Evolutionary conservation across 2,888 invertebrate genomes (phyloP), one percentile per base, ranked within the genome.

Genomic region (Caenorhabditis macrosperma): DNA sequence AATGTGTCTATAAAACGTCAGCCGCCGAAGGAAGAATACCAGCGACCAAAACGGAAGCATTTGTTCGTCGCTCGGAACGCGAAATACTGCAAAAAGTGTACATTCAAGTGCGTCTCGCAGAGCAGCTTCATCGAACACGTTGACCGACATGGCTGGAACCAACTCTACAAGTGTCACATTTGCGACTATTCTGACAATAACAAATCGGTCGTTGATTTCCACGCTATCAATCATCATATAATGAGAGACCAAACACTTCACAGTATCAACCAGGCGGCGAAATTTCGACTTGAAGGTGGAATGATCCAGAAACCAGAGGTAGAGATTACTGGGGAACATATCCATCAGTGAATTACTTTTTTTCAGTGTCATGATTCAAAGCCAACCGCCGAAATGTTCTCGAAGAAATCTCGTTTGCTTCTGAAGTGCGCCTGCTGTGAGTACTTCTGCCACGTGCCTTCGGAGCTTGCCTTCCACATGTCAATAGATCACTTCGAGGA

Each of bases 171-270:
- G 33, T 84, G 83, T 55, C 38, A 63, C 30, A 66, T 81, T 26
- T 87, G 88, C 55, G 83, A 83, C 55, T 87, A 87, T 69, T 77
- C 80, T 10, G 78, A 83, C n/a, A 69, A 80, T 57, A 86, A 82
- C n/a, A 69, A 79, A 28, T 72, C 78, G 7, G 76, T 83, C 10
- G 84, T 84, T 22, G 75, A 77, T 12, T 88, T 82, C 71, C 88
- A 88, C 61, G 81, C 86, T 30, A 52, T 77, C 28, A 86, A 84
- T 41, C 88, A 88, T 75, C 88, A 88, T 46, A 30, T 68, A 10
- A 41, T 67, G 5, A 55, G 41, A 7, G 80, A 71, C 28, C 71
- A 71, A 26, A 60, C 79, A 24, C 38, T 79, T 5, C 64, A 66
- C 4, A 63, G 61, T 7, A 64, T 64, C 2, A 28, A 41, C 38